Evolutionary conservation across 2,797 vertebrate genomes (phyloP).

Genomic region (Fringilla coelebs): DNA sequence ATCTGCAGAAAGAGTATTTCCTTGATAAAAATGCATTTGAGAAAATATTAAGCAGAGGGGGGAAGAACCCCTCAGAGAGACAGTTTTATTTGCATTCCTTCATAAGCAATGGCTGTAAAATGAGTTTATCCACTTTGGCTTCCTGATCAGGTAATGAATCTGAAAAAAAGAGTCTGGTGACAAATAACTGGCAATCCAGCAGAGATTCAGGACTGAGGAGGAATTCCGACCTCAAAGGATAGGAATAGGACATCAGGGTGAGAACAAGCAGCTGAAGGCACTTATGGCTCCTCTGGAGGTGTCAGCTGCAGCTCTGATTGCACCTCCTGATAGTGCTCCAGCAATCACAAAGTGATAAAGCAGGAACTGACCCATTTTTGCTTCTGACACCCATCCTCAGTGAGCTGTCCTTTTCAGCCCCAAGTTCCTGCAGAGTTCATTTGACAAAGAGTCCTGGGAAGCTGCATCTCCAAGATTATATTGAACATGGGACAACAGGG

Average conservation of each 20-base stretch:
- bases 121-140: not conserved
- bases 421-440: not conserved
- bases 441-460: rapidly evolving
- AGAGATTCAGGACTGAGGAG: not conserved
- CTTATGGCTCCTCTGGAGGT: not conserved
- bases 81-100: not conserved
- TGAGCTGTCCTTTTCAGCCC: not conserved
- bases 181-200: not conserved
- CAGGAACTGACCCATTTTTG: not conserved
- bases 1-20: conserved; percentile 27
- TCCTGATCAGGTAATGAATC: not conserved
- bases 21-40: conserved; percentile 27
- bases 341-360: not conserved
- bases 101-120: not conserved
- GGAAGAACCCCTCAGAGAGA: not conserved
- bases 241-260: not conserved
- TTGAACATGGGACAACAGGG: not conserved
- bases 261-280: conserved; percentile 9
- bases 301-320: not conserved
- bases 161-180: not conserved
- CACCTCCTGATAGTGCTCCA: not conserved
- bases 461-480: not conserved
- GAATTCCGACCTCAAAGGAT: not conserved
- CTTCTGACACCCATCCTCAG: not conserved
- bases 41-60: not conserved